A percentile compares a stretch with the other conserved stretches of the same genome.
Evolutionary conservation across 2,797 vertebrate genomes (phyloP).

Genomic region (Melanotaenia nigrans): DNA sequence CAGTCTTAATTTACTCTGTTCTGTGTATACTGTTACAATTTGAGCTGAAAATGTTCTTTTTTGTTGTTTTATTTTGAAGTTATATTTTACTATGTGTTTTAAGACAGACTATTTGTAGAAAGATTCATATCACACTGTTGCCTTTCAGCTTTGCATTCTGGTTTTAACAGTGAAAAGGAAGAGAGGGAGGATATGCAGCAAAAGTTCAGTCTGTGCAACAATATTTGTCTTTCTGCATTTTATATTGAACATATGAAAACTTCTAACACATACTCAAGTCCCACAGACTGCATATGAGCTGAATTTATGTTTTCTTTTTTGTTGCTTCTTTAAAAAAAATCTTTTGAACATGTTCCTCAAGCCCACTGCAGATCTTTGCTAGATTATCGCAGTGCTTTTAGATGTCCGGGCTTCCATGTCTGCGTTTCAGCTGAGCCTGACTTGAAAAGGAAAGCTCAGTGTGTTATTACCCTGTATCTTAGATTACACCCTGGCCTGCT

Average conservation of each 20-base stretch:
- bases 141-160: slow-evolving; percentile 44
- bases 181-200: slow-evolving; percentile 44
- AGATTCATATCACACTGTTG: slow-evolving; percentile 35
- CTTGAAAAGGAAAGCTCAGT: slow-evolving; percentile 51
- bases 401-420: slow-evolving; percentile 4
- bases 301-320: background rate
- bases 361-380: background rate
- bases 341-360: slow-evolving; percentile 12
- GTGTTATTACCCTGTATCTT: slow-evolving; percentile 48
- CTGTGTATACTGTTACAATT: slow-evolving; percentile 60
- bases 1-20: slow-evolving; percentile 68
- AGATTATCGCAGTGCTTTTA: background rate
- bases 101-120: slow-evolving; percentile 51
- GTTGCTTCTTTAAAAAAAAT: background rate
- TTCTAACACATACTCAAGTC: slow-evolving; percentile 14
- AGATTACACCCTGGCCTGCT: slow-evolving; percentile 49
- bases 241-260: slow-evolving; percentile 22
- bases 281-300: slow-evolving; percentile 11
- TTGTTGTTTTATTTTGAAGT: slow-evolving; percentile 58
- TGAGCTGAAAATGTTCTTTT: slow-evolving; percentile 49
- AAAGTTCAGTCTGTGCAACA: slow-evolving; percentile 43
- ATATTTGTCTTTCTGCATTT: slow-evolving; percentile 35
- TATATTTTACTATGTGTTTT: slow-evolving; percentile 60
- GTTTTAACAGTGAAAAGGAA: slow-evolving; percentile 22
- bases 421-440: slow-evolving; percentile 22